Evolutionary conservation across 2,113 vertebrate species (phyloP).

Genomic region (Himantopus leucocephalus): DNA sequence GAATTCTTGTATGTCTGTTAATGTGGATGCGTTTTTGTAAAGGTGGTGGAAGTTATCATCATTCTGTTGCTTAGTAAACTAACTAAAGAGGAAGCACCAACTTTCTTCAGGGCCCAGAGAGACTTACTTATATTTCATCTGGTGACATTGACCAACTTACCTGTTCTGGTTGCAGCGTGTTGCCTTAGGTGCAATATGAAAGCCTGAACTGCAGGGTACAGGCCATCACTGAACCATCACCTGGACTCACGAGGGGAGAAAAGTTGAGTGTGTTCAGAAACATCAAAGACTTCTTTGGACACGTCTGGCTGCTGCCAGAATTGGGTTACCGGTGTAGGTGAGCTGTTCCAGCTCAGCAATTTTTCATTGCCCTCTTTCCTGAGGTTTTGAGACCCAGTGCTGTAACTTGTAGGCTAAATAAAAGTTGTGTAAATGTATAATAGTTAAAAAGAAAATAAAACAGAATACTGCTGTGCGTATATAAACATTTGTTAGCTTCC

Average conservation of each 20-base stretch:
- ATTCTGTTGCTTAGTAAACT: background rate
- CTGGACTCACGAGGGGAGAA: background rate
- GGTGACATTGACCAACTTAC: background rate
- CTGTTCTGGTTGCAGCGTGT: background rate
- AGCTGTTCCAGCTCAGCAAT: background rate
- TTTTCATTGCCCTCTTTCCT: background rate
- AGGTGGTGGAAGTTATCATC: background rate
- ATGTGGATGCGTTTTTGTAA: background rate
- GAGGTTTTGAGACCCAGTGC: background rate
- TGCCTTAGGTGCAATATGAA: background rate
- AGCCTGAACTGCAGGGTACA: background rate
- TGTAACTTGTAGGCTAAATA: background rate
- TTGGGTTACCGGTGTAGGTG: background rate
- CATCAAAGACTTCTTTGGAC: background rate
- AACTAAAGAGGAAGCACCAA: background rate
- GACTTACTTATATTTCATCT: background rate
- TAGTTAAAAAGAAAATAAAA: background rate
- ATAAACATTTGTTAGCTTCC: background rate
- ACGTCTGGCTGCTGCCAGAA: background rate
- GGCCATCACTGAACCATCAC: background rate
- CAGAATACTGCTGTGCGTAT: background rate
- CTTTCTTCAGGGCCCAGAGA: background rate
- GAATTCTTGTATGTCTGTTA: accelerated
- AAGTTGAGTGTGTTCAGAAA: background rate
- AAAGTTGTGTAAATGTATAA: background rate